Evolutionary conservation across 2,888 invertebrate species (phyloP), one percentile per base, ranked within the genome.

Genomic region (Calameuta idolon): DNA sequence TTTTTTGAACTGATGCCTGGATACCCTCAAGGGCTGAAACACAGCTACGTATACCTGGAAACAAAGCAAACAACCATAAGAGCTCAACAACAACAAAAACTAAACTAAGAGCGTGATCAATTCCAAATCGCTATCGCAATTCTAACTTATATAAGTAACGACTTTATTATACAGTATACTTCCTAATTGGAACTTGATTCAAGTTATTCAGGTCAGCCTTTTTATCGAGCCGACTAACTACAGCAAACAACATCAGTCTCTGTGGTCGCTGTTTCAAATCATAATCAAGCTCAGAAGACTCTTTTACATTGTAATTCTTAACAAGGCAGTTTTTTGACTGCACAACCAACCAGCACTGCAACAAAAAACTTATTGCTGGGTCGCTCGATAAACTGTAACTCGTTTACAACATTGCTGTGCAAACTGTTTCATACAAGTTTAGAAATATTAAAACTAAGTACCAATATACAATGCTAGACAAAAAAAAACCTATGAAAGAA

Each of bases 1-100:
- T 88, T 95, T 95, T 81, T 95, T 94, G 92, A 97, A 97, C 93
- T 97, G 97, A 84, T 95, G 94, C 77, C 97, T 93, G 40, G 96
- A 95, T 81, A 97, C 96, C 82, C 95, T 94, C 79, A 97, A 93
- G 37, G 97, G 97, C 90, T 95, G 95, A 92, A 97, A 97, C 80
- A 97, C 93, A 75, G 96, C 95, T 85, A 94, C 91, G 92, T 97
- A 97, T 69, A 97, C 95, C 96, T 96, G 93, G 93, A 35, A 89
- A 89, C 77, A 84, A 83, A 81, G 9, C 9, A 55, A 9, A 23
- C 55, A 55, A 55, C 23, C 1, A 55, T 55, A 55, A 55, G 55
- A 23, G 23, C 23, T 23, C 40, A 40, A 40, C 15, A 37, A 40
- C 0, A 23, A 40, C 1, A 40, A 5, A 40, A 40, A 23, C 40